These are phyloP conservation scores for Gryon sp. DNA, from an alignment of 1,140 invertebrate species.

Conservation along the genomic window DNA sequence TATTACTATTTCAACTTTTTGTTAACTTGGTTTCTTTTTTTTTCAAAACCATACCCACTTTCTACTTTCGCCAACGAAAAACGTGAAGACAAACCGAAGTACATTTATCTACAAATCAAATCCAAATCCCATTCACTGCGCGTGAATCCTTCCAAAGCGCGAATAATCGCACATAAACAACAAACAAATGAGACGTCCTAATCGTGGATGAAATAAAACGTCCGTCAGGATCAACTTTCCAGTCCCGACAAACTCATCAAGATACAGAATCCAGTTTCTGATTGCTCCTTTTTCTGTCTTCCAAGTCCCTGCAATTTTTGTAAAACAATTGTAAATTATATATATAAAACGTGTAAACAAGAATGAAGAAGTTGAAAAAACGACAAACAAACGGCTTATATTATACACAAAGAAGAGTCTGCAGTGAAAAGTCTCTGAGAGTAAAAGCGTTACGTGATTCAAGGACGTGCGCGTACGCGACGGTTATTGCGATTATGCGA, in stretches of 20 bases:
- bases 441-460: conserved; percentile 74
- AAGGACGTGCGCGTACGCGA: conserved; percentile 69
- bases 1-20: neutral
- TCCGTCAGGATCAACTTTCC: conserved; percentile 10
- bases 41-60: conserved; percentile 4
- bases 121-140: conserved; percentile 6
- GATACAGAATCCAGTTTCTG: too few species aligned
- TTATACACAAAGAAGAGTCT: conserved; percentile 50
- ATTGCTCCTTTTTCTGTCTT: too few species aligned
- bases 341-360: too few species aligned
- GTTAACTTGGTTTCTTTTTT: neutral
- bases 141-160: neutral
- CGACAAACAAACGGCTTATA: conserved; percentile 20
- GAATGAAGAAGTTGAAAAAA: conserved; percentile 10
- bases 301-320: too few species aligned
- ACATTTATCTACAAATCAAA: conserved; percentile 17
- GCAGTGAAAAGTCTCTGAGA: conserved; percentile 68
- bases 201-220: neutral
- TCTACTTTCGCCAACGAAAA: conserved; percentile 20
- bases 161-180: neutral
- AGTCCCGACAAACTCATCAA: too few species aligned
- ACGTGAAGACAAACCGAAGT: conserved; percentile 3
- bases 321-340: too few species aligned
- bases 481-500: conserved; percentile 68
- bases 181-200: conserved; percentile 1